Percentiles rank a stretch among this genome's conserved stretches.
Evolutionary conservation across 2,113 vertebrate species (phyloP).

Genomic region (Campylomormyrus tamandua): DNA sequence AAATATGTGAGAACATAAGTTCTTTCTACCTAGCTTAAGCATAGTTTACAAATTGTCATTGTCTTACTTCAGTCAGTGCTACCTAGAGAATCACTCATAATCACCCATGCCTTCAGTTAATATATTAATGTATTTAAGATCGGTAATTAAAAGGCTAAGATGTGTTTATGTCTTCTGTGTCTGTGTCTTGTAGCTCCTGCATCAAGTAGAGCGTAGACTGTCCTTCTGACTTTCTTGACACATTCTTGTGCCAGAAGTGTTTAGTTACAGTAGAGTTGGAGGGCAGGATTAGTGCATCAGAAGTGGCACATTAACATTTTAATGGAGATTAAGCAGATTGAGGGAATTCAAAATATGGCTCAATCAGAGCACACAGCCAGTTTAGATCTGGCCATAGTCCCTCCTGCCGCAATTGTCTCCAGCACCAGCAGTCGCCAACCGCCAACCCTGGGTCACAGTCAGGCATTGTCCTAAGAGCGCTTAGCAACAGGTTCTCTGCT

Average conservation of each 20-base stretch:
- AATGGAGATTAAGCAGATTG: background rate
- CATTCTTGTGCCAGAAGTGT: background rate
- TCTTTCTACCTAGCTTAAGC: constrained; percentile 16
- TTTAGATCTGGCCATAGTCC: background rate
- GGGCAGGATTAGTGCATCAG: background rate
- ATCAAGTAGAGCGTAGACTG: background rate
- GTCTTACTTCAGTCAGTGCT: background rate
- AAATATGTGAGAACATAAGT: constrained; percentile 54
- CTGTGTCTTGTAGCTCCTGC: background rate
- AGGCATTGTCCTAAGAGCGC: background rate
- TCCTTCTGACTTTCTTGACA: background rate
- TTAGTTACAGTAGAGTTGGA: background rate
- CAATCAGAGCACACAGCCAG: background rate
- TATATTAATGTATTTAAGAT: background rate
- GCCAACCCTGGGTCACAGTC: background rate
- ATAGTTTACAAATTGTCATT: background rate
- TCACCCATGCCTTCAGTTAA: background rate
- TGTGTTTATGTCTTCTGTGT: background rate
- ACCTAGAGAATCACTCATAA: background rate
- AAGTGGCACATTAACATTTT: background rate
- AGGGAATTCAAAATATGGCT: background rate
- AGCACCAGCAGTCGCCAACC: background rate
- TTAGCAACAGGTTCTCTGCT: background rate
- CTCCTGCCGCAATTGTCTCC: background rate
- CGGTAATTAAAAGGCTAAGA: background rate